These are phyloP conservation scores for Xyliphius kryptos DNA, from an alignment of 2,113 vertebrate genomes.

Conservation along the genomic window DNA sequence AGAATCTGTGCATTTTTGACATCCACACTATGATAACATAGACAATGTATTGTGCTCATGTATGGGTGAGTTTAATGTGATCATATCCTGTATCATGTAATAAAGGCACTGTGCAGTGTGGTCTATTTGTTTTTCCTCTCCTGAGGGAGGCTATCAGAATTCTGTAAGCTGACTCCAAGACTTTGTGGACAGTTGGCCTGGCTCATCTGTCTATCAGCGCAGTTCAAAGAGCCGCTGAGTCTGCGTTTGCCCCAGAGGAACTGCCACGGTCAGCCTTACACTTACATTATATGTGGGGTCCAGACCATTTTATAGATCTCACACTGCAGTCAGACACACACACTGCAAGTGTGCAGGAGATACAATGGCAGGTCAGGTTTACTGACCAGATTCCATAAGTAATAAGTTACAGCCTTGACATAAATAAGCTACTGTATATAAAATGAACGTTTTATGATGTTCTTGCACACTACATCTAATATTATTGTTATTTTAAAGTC, in stretches of 20 bases:
- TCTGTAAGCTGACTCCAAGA: constrained; percentile 34
- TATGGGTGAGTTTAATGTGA: constrained; percentile 2
- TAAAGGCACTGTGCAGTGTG: constrained; percentile 13
- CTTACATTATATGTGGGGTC: constrained; percentile 20
- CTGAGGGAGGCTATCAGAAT: constrained; percentile 26
- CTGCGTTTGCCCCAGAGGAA: constrained; percentile 23
- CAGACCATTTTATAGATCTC: not conserved
- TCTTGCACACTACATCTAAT: no score
- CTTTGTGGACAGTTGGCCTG: constrained; percentile 34
- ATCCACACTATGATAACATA: not conserved
- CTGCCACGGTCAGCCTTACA: constrained; percentile 12
- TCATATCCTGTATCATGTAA: constrained; percentile 18
- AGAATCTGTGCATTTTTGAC: no score
- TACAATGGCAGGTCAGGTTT: no score
- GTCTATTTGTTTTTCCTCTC: constrained; percentile 30
- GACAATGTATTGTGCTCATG: not conserved
- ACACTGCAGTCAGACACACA: not conserved
- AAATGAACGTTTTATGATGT: no score
- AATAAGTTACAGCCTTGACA: no score
- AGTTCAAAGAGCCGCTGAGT: constrained; percentile 33
- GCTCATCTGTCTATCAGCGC: constrained; percentile 40
- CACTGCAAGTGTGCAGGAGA: no score
- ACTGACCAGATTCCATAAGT: no score
- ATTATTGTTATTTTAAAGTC: no score
- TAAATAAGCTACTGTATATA: no score